Conservation (phyloP, 37 sponge, comb jelly and placozoan species). For the Chondrilla cf. caribensis region DNA sequence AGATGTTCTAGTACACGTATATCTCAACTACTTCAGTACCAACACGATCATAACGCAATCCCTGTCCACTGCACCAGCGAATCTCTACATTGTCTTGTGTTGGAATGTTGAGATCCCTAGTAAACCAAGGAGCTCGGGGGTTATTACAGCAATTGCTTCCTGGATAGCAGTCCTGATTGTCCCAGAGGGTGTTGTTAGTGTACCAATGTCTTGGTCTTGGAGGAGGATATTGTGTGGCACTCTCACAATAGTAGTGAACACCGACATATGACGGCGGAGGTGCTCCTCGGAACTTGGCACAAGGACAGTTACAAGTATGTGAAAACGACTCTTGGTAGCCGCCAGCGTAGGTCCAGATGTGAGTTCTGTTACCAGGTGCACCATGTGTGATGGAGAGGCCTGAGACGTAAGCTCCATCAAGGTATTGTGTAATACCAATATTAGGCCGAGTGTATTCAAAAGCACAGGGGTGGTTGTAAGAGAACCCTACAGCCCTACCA, state of each 20-base stretch:
- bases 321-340: neutral
- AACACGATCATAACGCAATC: too few species aligned
- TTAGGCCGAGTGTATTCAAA: neutral
- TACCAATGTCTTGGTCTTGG: neutral
- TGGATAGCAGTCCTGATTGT: neutral
- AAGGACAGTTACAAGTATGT: constrained; percentile 1
- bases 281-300: neutral
- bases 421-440: neutral
- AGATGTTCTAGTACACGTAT: too few species aligned
- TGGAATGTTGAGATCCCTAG: too few species aligned
- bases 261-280: constrained; percentile 1
- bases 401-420: neutral
- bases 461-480: neutral
- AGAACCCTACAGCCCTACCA: constrained; percentile 11
- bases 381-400: constrained; percentile 25
- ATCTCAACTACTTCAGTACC: too few species aligned
- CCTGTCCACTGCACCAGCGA: too few species aligned
- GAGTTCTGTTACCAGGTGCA: neutral
- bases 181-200: neutral
- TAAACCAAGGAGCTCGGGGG: neutral
- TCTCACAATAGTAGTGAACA: constrained; percentile 8
- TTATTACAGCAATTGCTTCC: constrained; percentile 5
- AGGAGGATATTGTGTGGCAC: neutral
- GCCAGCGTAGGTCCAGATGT: constrained; percentile 18
- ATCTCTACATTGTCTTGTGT: too few species aligned